Percentiles rank a stretch among this genome's conserved stretches.
phyloP scores from a whole-genome alignment of 2,113 vertebrate genomes.

The Chiloscyllium plagiosum region DNA sequence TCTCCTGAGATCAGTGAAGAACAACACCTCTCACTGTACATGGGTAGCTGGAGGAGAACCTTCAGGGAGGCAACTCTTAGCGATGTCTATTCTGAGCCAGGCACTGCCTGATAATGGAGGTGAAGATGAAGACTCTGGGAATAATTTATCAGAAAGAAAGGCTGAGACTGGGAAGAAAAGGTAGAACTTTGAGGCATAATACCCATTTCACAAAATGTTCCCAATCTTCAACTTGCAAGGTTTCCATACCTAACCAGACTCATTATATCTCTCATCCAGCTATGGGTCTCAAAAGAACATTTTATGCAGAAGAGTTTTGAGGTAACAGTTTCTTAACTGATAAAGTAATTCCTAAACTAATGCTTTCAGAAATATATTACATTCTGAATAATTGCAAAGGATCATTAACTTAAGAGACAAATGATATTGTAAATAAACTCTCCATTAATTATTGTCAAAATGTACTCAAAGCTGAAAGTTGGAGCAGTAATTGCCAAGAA shows the following conservation, averaged over 20 bases:
- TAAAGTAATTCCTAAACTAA: not conserved
- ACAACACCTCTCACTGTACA: not conserved
- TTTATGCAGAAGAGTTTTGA: not conserved
- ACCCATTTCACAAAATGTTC: not conserved
- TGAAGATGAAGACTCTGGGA: not conserved
- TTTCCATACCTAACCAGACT: not conserved
- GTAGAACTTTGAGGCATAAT: not conserved
- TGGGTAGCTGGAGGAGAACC: not conserved
- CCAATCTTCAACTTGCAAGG: not conserved
- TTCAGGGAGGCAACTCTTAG: not conserved
- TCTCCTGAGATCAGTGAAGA: not conserved
- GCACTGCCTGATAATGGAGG: too few species aligned
- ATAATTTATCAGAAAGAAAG: not conserved
- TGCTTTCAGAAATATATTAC: slow-evolving; percentile 13
- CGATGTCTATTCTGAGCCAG: not conserved
- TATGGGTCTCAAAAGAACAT: not conserved
- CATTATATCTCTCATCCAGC: not conserved
- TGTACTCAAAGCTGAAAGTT: not conserved
- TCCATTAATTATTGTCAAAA: not conserved
- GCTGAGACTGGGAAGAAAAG: not conserved
- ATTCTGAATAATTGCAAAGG: not conserved
- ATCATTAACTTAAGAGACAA: slow-evolving; percentile 16
- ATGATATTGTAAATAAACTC: not conserved
- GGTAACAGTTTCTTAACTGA: not conserved
- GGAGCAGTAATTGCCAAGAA: slow-evolving; percentile 41